A percentile compares a stretch with the other conserved stretches of the same genome.
Conservation (phyloP, 2,797 vertebrate genomes). For the Mallotus villosus region DNA sequence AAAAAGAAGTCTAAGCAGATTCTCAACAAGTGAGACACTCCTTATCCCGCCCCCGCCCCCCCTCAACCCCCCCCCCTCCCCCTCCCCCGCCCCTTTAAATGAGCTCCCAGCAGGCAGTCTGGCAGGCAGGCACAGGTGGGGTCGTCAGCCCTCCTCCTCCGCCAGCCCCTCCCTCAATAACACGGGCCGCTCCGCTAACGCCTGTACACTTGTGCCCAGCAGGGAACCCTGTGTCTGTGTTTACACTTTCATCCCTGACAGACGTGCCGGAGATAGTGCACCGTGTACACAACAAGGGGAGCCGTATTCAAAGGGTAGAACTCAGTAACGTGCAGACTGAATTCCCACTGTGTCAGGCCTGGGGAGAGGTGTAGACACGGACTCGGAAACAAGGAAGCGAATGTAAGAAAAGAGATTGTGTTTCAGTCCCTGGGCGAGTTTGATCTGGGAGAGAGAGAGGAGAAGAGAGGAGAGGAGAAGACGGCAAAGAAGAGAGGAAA, state of each 20-base stretch:
- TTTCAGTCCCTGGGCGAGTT: neutral
- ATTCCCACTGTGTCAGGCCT: too few relatives aligned
- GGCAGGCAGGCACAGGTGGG: constrained; percentile 52
- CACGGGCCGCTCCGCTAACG: constrained; percentile 42
- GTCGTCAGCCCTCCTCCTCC: constrained; percentile 52
- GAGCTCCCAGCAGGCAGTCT: neutral
- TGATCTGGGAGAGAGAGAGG: neutral
- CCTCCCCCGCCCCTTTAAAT: neutral
- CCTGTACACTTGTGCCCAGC: constrained; percentile 36
- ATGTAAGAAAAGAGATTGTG: too few relatives aligned
- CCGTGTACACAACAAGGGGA: too few relatives aligned
- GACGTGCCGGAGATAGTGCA: neutral
- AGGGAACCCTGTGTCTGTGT: constrained; percentile 35
- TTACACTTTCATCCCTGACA: constrained; percentile 1
- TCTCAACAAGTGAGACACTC: neutral
- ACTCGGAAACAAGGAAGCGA: too few relatives aligned
- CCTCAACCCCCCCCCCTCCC: neutral
- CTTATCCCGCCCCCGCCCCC: neutral
- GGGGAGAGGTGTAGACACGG: too few relatives aligned
- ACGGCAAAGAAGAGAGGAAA: neutral
- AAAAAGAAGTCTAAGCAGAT: neutral
- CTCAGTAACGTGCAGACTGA: too few relatives aligned
- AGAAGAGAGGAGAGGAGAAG: neutral
- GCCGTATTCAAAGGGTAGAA: too few relatives aligned
- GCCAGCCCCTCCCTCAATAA: constrained; percentile 32